These are phyloP conservation scores for Condylura cristata DNA, from an alignment of 2,113 vertebrate genomes.

Conservation along the genomic window DNA sequence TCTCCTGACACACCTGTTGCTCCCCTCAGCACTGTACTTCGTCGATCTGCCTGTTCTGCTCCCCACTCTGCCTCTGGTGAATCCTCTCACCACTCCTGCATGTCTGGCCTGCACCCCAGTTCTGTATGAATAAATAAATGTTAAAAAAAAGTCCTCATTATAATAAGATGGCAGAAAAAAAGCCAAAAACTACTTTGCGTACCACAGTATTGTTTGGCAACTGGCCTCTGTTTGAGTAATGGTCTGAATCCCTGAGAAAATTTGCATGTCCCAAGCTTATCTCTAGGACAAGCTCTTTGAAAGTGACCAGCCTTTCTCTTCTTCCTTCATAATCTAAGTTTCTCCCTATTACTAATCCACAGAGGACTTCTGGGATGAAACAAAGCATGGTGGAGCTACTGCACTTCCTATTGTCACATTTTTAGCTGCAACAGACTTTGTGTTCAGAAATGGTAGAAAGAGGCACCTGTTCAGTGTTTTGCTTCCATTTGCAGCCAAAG, in stretches of 20 bases:
- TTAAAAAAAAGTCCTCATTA: not conserved
- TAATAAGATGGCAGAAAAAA: slow-evolving; percentile 13
- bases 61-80: too few relatives aligned
- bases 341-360: not conserved
- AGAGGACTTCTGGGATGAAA: not conserved
- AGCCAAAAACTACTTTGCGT: not conserved
- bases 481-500: not conserved
- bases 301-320: not conserved
- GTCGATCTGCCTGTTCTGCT: too few relatives aligned
- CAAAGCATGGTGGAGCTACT: not conserved
- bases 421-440: slow-evolving; percentile 29
- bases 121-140: too few relatives aligned
- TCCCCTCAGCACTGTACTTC: too few relatives aligned
- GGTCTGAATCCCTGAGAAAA: not conserved
- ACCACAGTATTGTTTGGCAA: not conserved
- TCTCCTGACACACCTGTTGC: too few relatives aligned
- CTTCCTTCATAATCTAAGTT: not conserved
- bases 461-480: not conserved
- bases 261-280: not conserved
- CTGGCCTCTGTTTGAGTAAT: not conserved
- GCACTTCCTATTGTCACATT: not conserved
- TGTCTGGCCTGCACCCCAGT: too few relatives aligned
- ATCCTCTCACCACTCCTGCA: too few relatives aligned
- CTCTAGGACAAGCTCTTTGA: not conserved
- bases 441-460: not conserved